Percentiles rank a stretch among this genome's conserved stretches.
These are phyloP conservation scores for Sinotaia quadrata DNA, from an alignment of 2,888 invertebrate species.

Conservation along the genomic window DNA sequence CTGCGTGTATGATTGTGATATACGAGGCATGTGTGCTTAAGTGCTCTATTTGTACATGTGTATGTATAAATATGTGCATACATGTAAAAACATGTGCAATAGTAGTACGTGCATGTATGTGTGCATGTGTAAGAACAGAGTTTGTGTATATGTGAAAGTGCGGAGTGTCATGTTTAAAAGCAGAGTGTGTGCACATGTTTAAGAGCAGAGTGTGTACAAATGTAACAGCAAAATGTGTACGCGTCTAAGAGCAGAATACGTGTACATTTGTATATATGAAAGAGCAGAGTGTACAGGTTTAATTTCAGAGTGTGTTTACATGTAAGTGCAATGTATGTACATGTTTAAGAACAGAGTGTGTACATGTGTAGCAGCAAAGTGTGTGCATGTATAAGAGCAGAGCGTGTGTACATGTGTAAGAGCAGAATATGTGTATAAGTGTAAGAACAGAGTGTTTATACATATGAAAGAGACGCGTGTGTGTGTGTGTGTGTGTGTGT, in stretches of 20 bases:
- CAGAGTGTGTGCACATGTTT: too few species aligned
- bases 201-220: too few species aligned
- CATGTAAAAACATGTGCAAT: too few species aligned
- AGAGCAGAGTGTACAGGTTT: not conserved
- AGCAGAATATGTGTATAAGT: not conserved
- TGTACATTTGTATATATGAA: too few species aligned
- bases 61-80: too few species aligned
- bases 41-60: too few species aligned
- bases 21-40: not conserved
- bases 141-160: not conserved
- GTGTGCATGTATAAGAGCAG: not conserved
- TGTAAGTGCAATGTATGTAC: too few species aligned
- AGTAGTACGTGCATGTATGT: not conserved
- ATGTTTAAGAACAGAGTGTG: not conserved
- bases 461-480: not conserved
- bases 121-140: not conserved
- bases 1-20: not conserved
- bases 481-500: not conserved
- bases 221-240: too few species aligned
- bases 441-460: not conserved
- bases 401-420: too few species aligned
- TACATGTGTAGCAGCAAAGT: not conserved
- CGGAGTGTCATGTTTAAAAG: not conserved
- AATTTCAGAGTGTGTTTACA: too few species aligned
- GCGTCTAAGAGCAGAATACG: too few species aligned